These are phyloP conservation scores for Salmo trutta DNA, from an alignment of 2,797 vertebrate genomes.

Conservation along the genomic window DNA sequence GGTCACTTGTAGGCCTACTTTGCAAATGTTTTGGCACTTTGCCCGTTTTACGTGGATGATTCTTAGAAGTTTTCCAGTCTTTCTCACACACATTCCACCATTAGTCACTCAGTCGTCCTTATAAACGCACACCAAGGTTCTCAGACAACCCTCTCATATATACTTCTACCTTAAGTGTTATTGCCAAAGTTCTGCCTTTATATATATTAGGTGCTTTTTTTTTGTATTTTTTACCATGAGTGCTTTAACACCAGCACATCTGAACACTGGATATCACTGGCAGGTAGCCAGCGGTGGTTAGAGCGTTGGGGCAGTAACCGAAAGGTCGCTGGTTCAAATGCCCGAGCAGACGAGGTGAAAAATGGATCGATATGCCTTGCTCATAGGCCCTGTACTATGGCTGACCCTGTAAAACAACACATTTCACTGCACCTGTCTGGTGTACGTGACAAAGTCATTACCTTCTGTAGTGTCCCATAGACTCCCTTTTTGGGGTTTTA, in stretches of 20 bases:
- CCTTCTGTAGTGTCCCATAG: background rate
- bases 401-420: too few species aligned
- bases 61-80: background rate
- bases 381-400: too few species aligned
- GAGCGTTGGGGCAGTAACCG: too few species aligned
- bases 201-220: background rate
- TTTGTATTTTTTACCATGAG: background rate
- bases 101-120: background rate
- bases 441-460: too few species aligned
- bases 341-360: too few species aligned
- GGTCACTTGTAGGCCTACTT: background rate
- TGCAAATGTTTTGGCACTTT: background rate
- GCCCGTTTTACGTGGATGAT: background rate
- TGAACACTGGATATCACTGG: constrained; percentile 6
- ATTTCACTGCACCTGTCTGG: too few species aligned
- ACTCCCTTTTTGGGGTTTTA: background rate
- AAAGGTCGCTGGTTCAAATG: too few species aligned
- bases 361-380: too few species aligned
- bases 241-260: background rate
- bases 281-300: too few species aligned
- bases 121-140: background rate
- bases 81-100: background rate
- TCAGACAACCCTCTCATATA: background rate
- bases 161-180: background rate
- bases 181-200: background rate